Evolutionary conservation across 2,888 invertebrate genomes (phyloP).

Genomic region (Lampropteryx suffumata): DNA sequence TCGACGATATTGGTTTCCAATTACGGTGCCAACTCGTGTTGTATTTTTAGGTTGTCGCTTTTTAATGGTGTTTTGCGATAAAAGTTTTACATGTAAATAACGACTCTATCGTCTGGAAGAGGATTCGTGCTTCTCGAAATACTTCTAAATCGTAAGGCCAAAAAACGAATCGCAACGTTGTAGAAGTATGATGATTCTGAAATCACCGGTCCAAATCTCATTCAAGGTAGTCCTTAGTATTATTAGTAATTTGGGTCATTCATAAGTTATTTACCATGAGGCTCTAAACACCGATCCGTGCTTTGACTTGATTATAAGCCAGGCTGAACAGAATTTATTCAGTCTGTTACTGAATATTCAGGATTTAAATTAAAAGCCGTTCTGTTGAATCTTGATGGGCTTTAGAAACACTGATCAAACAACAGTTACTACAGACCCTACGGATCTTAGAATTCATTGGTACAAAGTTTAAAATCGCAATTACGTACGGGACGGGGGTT

Average conservation of each 20-base stretch:
- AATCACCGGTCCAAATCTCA: too few relatives aligned
- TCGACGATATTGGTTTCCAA: conserved; percentile 18
- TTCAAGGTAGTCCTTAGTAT: background rate
- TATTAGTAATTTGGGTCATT: conserved; percentile 9
- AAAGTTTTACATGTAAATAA: background rate
- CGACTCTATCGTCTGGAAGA: too few relatives aligned
- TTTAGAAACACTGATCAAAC: conserved; percentile 8
- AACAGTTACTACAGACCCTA: conserved; percentile 8
- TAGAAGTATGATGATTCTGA: too few relatives aligned
- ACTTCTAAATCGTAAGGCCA: too few relatives aligned
- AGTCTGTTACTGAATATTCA: conserved; percentile 20
- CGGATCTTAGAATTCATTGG: conserved; percentile 20
- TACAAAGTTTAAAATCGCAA: conserved; percentile 23
- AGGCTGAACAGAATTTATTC: conserved; percentile 17
- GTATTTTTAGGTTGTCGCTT: conserved; percentile 3
- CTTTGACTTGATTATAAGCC: conserved; percentile 14
- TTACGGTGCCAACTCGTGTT: conserved; percentile 5
- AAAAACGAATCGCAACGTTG: too few relatives aligned
- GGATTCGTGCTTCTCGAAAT: too few relatives aligned
- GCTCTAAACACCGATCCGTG: conserved; percentile 10
- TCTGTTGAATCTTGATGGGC: conserved; percentile 21
- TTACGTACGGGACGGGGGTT: conserved; percentile 18
- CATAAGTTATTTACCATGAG: conserved; percentile 13
- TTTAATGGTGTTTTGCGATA: background rate
- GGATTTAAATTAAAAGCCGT: conserved; percentile 21